Percentiles rank a stretch among this genome's conserved stretches.
Evolutionary conservation across 2,888 invertebrate species (phyloP).

Genomic region (Heliconius aoede): DNA sequence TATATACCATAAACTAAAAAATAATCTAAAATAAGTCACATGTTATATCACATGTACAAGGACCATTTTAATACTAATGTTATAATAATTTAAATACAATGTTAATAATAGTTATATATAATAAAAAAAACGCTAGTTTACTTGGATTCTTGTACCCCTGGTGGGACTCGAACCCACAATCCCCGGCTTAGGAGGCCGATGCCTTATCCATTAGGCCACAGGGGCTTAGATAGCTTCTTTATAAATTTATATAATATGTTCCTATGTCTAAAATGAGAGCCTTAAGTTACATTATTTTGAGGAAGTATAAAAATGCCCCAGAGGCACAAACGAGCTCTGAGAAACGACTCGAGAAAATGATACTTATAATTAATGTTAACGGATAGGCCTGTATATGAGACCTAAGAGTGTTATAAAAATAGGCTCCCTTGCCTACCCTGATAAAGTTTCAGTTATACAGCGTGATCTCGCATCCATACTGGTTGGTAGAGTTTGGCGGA

Average conservation of each 20-base stretch:
- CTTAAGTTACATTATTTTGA: background rate
- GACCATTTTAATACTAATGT: no score
- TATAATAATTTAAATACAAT: background rate
- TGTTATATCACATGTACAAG: no score
- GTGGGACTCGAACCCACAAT: slow-evolving; percentile 91
- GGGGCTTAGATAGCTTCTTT: slow-evolving; percentile 74
- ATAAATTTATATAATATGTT: background rate
- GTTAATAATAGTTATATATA: background rate
- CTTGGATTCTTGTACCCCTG: no score
- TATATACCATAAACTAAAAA: background rate
- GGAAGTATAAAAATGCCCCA: background rate
- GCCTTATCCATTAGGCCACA: slow-evolving; percentile 91
- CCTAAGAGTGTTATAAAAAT: background rate
- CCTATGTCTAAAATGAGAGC: background rate
- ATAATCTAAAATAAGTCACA: no score
- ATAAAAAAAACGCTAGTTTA: background rate
- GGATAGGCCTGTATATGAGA: no score
- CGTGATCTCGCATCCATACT: slow-evolving; percentile 51
- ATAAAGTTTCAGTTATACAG: slow-evolving; percentile 2
- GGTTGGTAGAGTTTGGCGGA: slow-evolving; percentile 67
- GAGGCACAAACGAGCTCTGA: no score
- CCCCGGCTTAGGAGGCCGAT: slow-evolving; percentile 91
- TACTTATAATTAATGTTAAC: no score
- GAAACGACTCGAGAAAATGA: no score
- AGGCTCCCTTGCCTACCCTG: background rate